Conservation (phyloP, 2,113 vertebrate genomes). For the Fregata magnificens region DNA sequence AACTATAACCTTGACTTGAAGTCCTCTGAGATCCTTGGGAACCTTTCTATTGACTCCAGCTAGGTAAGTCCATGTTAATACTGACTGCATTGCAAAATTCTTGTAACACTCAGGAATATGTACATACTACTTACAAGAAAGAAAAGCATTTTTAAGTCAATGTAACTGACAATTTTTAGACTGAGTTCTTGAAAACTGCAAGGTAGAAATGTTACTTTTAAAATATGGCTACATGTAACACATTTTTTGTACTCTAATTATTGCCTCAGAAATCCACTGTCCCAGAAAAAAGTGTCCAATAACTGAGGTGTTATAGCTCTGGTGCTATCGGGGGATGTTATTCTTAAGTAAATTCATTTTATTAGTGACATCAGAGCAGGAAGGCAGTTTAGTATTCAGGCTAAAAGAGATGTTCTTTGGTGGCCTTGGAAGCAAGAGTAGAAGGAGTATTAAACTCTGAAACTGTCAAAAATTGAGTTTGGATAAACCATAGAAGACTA, state of each 20-base stretch:
- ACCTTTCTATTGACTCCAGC: background rate
- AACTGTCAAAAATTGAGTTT: background rate
- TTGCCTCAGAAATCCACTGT: background rate
- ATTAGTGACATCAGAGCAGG: background rate
- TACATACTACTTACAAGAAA: background rate
- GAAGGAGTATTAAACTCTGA: background rate
- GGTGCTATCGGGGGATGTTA: background rate
- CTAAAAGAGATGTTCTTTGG: background rate
- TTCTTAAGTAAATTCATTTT: background rate
- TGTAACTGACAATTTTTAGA: background rate
- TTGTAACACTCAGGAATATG: background rate
- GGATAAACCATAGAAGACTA: background rate
- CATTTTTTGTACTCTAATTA: background rate
- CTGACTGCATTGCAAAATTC: background rate
- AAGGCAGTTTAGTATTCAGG: background rate
- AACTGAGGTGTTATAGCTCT: background rate
- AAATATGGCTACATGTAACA: background rate
- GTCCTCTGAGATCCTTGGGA: background rate
- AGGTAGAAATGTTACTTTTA: background rate
- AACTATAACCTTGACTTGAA: background rate
- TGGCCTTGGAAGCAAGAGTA: background rate
- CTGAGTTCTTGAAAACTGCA: background rate
- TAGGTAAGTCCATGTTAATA: background rate
- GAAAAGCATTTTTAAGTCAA: background rate
- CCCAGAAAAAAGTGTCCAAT: background rate